These are phyloP conservation scores for Pipistrellus pipistrellus DNA, from an alignment of 2,797 vertebrate species.

Conservation along the genomic window DNA sequence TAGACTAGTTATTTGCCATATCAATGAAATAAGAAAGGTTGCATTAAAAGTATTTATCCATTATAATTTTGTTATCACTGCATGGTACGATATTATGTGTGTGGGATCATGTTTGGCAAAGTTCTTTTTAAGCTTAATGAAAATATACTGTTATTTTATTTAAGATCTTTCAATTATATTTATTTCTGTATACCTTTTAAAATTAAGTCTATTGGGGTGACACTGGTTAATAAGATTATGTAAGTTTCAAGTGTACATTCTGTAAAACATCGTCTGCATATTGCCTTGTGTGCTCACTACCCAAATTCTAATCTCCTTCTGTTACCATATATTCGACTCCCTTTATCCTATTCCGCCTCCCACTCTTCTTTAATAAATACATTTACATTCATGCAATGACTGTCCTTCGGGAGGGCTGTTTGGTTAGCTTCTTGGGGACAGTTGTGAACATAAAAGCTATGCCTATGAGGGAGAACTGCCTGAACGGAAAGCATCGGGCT, in stretches of 20 bases:
- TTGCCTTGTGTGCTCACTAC: background rate
- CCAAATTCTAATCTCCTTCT: background rate
- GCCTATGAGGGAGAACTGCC: background rate
- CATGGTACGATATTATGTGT: background rate
- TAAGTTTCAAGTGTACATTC: background rate
- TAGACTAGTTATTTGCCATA: background rate
- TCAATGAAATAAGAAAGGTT: background rate
- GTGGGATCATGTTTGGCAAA: background rate
- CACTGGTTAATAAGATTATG: background rate
- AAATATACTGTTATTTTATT: background rate
- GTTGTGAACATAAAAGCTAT: background rate
- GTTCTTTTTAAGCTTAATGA: background rate
- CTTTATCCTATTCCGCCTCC: background rate
- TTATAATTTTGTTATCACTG: background rate
- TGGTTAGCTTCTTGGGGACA: background rate
- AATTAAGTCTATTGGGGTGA: background rate
- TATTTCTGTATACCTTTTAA: background rate
- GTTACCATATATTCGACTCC: background rate
- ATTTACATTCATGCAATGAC: background rate
- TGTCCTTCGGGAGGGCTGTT: background rate
- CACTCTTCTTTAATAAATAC: background rate
- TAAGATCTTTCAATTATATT: background rate
- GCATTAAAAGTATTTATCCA: background rate
- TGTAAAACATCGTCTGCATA: background rate
- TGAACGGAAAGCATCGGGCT: background rate